These are phyloP conservation scores for Frieseomelitta varia DNA, from an alignment of 1,140 invertebrate genomes.

Conservation along the genomic window DNA sequence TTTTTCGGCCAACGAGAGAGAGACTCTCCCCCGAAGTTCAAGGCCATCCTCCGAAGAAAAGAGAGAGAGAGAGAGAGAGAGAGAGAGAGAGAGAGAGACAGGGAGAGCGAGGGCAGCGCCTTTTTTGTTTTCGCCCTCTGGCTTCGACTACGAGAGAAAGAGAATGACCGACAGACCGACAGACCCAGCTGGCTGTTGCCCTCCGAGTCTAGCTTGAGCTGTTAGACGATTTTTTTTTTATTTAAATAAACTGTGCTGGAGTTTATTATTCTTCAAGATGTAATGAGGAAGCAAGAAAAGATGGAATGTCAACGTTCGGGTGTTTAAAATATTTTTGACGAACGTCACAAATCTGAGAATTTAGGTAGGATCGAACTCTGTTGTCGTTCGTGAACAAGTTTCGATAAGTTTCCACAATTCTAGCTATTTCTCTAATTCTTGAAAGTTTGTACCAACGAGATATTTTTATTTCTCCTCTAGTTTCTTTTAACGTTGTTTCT, in stretches of 20 bases:
- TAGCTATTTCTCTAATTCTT: not conserved
- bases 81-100: too few species aligned
- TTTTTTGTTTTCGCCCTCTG: slow-evolving; percentile 65
- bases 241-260: not conserved
- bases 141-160: slow-evolving; percentile 31
- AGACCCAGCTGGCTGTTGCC: slow-evolving; percentile 37
- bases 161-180: slow-evolving; percentile 63
- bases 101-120: not conserved
- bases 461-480: not conserved
- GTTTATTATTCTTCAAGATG: not conserved
- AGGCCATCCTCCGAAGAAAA: slow-evolving; percentile 68
- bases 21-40: slow-evolving; percentile 69
- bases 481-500: too few species aligned
- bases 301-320: not conserved
- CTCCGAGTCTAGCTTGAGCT: slow-evolving; percentile 40
- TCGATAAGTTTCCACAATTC: too few species aligned
- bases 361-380: not conserved
- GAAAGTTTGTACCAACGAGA: not conserved
- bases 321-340: not conserved
- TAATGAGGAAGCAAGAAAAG: not conserved
- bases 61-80: not conserved
- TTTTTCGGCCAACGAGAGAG: slow-evolving; percentile 72
- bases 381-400: not conserved
- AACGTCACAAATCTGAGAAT: not conserved
- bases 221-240: slow-evolving; percentile 54